A percentile compares a stretch with the other conserved stretches of the same genome.
These are phyloP conservation scores for Phyllostomus hastatus DNA, from an alignment of 2,113 vertebrate species.

Conservation along the genomic window DNA sequence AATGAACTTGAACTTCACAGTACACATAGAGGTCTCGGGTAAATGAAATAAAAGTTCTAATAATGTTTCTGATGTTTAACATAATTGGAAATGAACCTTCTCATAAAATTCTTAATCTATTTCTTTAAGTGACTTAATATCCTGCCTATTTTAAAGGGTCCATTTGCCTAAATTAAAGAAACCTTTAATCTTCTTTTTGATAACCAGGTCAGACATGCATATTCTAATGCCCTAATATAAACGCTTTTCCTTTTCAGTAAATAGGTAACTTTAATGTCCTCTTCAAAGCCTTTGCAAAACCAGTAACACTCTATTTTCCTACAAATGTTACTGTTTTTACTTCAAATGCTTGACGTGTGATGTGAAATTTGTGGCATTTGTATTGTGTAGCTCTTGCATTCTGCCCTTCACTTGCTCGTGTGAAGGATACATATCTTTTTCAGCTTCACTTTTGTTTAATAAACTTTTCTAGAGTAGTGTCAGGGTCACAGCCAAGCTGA, in stretches of 20 bases:
- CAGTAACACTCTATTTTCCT: not conserved
- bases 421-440: not conserved
- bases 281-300: constrained; percentile 13
- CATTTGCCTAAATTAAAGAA: not conserved
- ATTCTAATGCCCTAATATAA: not conserved
- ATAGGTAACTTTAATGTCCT: not conserved
- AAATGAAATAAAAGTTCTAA: constrained; percentile 34
- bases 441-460: not conserved
- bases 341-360: not conserved
- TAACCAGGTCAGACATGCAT: not conserved
- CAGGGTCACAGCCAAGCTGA: not conserved
- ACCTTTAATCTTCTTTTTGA: not conserved
- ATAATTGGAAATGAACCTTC: not conserved
- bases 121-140: constrained; percentile 5
- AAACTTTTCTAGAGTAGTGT: not conserved
- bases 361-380: not conserved
- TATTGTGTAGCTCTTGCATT: not conserved
- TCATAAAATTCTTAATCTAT: not conserved
- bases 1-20: constrained; percentile 1
- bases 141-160: not conserved
- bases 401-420: not conserved
- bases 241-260: not conserved
- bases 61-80: not conserved
- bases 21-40: not conserved
- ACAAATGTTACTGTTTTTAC: not conserved